Conservation (phyloP, 2,113 vertebrate species). For the Stegostoma tigrinum region DNA sequence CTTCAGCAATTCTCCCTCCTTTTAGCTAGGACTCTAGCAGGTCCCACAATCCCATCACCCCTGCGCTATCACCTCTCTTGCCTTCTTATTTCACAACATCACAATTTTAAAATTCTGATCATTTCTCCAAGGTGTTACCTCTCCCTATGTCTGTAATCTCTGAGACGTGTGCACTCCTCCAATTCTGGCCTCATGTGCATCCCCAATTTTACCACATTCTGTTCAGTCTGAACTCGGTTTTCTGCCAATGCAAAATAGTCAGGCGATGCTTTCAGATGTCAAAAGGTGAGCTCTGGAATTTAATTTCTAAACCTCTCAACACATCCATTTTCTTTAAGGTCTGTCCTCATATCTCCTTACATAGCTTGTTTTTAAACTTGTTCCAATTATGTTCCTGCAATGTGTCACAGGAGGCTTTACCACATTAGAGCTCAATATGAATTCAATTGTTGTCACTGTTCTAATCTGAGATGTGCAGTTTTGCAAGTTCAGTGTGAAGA, state of each 20-base stretch:
- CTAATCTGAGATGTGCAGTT: neutral
- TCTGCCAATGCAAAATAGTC: neutral
- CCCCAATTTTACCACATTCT: neutral
- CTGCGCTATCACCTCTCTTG: neutral
- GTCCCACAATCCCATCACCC: neutral
- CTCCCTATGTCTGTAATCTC: neutral
- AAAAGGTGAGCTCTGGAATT: neutral
- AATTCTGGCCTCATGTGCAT: neutral
- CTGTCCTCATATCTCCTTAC: neutral
- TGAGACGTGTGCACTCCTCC: neutral
- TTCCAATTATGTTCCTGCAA: neutral
- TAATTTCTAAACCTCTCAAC: neutral
- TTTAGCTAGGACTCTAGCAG: neutral
- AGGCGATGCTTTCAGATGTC: neutral
- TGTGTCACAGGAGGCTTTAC: neutral
- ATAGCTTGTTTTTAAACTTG: neutral
- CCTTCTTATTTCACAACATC: neutral
- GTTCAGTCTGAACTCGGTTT: neutral
- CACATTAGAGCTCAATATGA: neutral
- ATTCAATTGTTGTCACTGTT: neutral
- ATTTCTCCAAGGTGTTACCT: neutral
- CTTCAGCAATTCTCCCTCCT: too few relatives aligned
- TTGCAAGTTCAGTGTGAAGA: neutral
- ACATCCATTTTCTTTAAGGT: neutral
- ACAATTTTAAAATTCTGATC: neutral